These are phyloP conservation scores for Pyxicephalus adspersus DNA, from an alignment of 2,113 vertebrate genomes.

Conservation along the genomic window DNA sequence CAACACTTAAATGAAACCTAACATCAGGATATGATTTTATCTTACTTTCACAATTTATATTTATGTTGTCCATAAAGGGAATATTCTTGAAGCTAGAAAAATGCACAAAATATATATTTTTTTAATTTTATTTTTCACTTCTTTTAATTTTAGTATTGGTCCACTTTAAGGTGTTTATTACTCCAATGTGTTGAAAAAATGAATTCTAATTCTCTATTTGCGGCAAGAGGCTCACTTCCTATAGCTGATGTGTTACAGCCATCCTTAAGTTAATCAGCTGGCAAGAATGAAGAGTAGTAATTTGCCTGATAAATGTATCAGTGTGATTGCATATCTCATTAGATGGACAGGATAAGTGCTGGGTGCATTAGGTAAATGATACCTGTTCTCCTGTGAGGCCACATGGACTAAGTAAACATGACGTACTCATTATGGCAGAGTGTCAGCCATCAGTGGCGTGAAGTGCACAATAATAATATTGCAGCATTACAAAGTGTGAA, in stretches of 20 bases:
- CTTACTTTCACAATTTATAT: too few species aligned
- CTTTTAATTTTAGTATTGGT: too few species aligned
- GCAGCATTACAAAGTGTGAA: too few species aligned
- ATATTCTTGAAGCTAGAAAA: too few species aligned
- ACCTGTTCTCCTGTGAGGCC: conserved; percentile 4
- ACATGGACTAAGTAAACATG: conserved; percentile 33
- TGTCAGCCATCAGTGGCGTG: neutral
- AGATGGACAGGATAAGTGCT: neutral
- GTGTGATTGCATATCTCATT: conserved; percentile 26
- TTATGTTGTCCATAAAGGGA: too few species aligned
- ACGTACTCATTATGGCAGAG: neutral
- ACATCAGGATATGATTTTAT: too few species aligned
- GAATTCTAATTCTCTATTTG: neutral
- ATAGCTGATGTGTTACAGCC: neutral
- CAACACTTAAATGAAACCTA: too few species aligned
- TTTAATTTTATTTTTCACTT: too few species aligned
- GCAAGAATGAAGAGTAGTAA: conserved; percentile 19
- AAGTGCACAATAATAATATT: too few species aligned
- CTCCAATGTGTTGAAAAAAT: neutral
- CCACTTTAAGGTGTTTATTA: neutral
- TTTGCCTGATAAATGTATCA: conserved; percentile 42
- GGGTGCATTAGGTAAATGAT: conserved; percentile 49
- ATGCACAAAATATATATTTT: too few species aligned
- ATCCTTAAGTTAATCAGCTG: neutral
- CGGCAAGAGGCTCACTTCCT: neutral